Percentiles rank a stretch among this genome's conserved stretches.
phyloP scores from a whole-genome alignment of 2,888 invertebrate genomes.

The Caenorhabditis wallacei region DNA sequence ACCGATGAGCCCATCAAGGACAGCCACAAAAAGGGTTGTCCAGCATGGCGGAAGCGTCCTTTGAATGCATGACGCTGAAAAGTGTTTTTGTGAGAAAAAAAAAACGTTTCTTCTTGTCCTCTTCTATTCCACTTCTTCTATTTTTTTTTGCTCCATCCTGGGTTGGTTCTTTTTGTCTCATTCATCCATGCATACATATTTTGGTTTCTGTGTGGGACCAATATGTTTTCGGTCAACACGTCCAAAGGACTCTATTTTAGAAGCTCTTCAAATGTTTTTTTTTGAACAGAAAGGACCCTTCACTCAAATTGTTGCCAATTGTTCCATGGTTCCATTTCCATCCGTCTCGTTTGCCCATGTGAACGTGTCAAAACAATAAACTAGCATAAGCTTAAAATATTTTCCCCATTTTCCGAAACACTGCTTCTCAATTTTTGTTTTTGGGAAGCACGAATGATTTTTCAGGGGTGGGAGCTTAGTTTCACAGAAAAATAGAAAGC shows the following conservation, averaged over 20 bases:
- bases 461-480: neutral
- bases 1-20: constrained; percentile 26
- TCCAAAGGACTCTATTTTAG: constrained; percentile 14
- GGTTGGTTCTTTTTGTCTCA: constrained; percentile 60
- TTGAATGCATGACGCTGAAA: constrained; percentile 63
- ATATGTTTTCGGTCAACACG: constrained; percentile 24
- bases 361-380: constrained; percentile 43
- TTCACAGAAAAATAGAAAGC: neutral
- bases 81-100: constrained; percentile 61
- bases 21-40: constrained; percentile 50
- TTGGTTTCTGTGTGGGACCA: constrained; percentile 39
- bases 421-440: constrained; percentile 7
- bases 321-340: constrained; percentile 34
- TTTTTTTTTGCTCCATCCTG: constrained; percentile 33
- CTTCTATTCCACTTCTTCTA: constrained; percentile 23
- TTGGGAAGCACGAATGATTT: neutral
- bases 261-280: constrained; percentile 55
- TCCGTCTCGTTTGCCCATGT: constrained; percentile 21
- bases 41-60: constrained; percentile 51
- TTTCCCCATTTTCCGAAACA: constrained; percentile 5
- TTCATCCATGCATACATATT: constrained; percentile 60
- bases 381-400: constrained; percentile 34
- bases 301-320: constrained; percentile 58
- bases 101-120: constrained; percentile 36
- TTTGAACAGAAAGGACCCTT: constrained; percentile 38